Conservation (phyloP, 2,797 vertebrate genomes). For the Melanotaenia boesemani region DNA sequence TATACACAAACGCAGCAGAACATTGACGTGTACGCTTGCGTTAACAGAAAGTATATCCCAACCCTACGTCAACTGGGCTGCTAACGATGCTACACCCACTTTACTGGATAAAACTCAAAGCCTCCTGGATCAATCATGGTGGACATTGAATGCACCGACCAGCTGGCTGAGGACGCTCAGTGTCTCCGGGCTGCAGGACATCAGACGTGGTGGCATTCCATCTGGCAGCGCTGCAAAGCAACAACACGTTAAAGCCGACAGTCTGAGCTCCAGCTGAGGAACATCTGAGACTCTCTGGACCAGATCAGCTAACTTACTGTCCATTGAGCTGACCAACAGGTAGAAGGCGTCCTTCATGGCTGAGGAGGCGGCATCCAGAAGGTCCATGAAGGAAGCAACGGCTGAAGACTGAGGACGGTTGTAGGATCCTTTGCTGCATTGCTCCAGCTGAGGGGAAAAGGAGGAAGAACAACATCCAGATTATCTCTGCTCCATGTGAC, state of each 20-base stretch:
- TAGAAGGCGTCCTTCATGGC: neutral
- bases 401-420: neutral
- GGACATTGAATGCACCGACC: neutral
- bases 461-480: neutral
- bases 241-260: too few species aligned
- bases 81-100: too few species aligned
- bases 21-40: too few species aligned
- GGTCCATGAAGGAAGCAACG: slow-evolving; percentile 9
- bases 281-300: too few species aligned
- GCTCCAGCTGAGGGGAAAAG: slow-evolving; percentile 8
- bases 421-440: neutral
- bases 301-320: slow-evolving; percentile 7
- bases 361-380: neutral
- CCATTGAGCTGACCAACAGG: neutral
- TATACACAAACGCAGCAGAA: too few species aligned
- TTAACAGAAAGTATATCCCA: too few species aligned
- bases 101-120: too few species aligned
- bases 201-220: neutral
- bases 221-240: slow-evolving; percentile 1
- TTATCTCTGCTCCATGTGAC: too few species aligned
- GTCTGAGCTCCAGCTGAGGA: too few species aligned
- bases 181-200: neutral
- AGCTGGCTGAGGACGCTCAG: slow-evolving; percentile 4
- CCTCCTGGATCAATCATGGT: too few species aligned
- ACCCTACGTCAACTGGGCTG: too few species aligned